Base-by-base conservation (phyloP, 2,888 invertebrate species). In the Zygothrica quintamaculata region DNA sequence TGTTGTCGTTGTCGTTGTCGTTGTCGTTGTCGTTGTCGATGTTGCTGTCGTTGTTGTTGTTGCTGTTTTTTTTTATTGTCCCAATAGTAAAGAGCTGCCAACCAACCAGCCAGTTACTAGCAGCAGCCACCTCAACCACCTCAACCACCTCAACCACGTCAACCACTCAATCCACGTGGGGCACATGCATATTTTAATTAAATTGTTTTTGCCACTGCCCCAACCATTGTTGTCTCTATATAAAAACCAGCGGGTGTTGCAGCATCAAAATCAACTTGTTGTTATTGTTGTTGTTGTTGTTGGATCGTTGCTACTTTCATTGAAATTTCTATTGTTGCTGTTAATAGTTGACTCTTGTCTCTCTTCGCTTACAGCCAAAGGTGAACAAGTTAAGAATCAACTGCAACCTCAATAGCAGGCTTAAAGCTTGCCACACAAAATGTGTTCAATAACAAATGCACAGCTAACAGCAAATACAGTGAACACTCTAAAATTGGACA, bases 141-240 rank as follows among this genome's bases (percentile, higher is more conserved):
- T n/a, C 8, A 31, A 8, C n/a, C 31, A 39, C 50, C 29, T 29
- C 29, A 22, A 16, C 50, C 37, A 70, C 71, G 62, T 60, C 68
- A 67, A 58, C 68, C 61, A 53, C 69, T 55, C 53, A 58, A 58
- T 62, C 48, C 71, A 74, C 62, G 48, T 55, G 71, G 71, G 71
- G 69, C 36, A 68, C 71, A 72, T 72, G 74, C 79, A 79, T 85
- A 79, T 85, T 79, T 79, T 82, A 79, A 79, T 79, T 79, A 79
- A 79, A 79, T 82, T 79, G 79, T 82, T 82, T n/a, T n/a, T n/a
- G n/a, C n/a, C n/a, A n/a, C n/a, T 71, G 75, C 68, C 65, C 48
- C 42, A 48, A 18, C 8, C 7, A 12, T 6, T 3, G 9, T 6
- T 16, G 7, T 8, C 1, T n/a, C n/a, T n/a, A n/a, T 8, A 37